phyloP scores from a whole-genome alignment of 2,888 invertebrate species.

The Neelides folsomi region DNA sequence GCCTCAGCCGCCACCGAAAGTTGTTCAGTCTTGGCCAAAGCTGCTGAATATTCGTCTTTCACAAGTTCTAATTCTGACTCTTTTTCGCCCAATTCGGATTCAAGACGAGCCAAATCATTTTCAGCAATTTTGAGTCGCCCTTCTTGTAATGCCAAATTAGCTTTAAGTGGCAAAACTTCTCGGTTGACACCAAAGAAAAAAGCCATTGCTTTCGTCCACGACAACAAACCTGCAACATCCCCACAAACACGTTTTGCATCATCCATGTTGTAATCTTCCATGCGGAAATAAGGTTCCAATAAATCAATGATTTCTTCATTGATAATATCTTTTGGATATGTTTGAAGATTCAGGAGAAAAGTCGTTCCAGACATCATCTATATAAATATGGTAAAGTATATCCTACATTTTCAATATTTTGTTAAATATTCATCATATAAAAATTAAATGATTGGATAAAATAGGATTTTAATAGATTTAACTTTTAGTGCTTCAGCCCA shows the following conservation, averaged over 20 bases:
- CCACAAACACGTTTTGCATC: constrained; percentile 90
- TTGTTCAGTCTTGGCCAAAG: constrained; percentile 81
- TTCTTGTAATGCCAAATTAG: constrained; percentile 80
- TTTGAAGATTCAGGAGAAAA: constrained; percentile 77
- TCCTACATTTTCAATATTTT: neutral
- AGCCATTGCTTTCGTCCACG: constrained; percentile 93
- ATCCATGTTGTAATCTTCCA: constrained; percentile 96
- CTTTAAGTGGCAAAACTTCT: constrained; percentile 86
- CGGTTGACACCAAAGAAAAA: constrained; percentile 93
- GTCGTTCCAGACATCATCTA: constrained; percentile 92
- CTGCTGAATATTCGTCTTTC: constrained; percentile 83
- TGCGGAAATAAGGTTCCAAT: constrained; percentile 75
- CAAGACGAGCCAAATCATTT: constrained; percentile 75
- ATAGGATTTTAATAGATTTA: constrained; percentile 2
- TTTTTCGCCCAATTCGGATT: constrained; percentile 75
- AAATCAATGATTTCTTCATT: constrained; percentile 95
- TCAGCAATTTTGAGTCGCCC: constrained; percentile 62
- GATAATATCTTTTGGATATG: constrained; percentile 90
- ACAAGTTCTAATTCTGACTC: constrained; percentile 79
- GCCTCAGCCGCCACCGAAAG: constrained; percentile 83
- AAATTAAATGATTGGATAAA: neutral
- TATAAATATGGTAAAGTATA: constrained; percentile 13
- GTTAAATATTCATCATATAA: neutral
- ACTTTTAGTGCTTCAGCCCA: constrained; percentile 92
- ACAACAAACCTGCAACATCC: constrained; percentile 84